phyloP scores from a whole-genome alignment of 2,113 vertebrate genomes.

The Scomber colias region DNA sequence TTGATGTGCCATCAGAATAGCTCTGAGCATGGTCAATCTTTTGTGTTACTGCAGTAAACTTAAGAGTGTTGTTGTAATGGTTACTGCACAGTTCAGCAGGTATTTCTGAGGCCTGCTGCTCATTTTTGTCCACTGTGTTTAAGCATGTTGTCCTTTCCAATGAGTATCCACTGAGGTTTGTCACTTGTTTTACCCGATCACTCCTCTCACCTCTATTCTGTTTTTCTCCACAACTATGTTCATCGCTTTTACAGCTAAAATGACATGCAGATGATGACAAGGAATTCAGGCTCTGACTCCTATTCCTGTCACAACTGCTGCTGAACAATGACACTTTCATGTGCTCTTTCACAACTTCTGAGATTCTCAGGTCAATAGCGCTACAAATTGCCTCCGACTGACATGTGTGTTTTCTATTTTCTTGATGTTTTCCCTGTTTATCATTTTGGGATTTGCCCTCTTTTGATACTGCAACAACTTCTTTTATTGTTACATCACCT shows the following conservation, averaged over 20 bases:
- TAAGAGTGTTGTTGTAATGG: neutral
- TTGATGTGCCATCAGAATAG: neutral
- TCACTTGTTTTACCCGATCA: constrained; percentile 32
- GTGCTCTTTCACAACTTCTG: constrained; percentile 83
- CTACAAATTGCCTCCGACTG: constrained; percentile 70
- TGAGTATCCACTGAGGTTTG: neutral
- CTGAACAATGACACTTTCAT: constrained; percentile 55
- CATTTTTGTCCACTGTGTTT: constrained; percentile 13
- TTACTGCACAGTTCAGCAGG: neutral
- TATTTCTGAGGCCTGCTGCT: neutral
- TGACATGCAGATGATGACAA: constrained; percentile 31
- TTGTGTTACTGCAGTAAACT: constrained; percentile 10
- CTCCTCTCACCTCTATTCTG: constrained; percentile 10
- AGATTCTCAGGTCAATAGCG: constrained; percentile 83
- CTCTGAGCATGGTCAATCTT: neutral
- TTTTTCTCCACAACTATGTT: constrained; percentile 9
- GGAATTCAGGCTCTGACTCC: neutral
- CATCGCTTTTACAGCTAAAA: constrained; percentile 23
- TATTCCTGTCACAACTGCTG: constrained; percentile 15
- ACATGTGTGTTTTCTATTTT: constrained; percentile 42
- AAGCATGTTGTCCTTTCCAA: constrained; percentile 2
- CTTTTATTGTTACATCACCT: constrained; percentile 4
- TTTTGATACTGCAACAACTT: constrained; percentile 27
- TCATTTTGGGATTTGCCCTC: neutral
- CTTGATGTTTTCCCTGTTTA: constrained; percentile 16